Conservation (phyloP, 2,888 invertebrate species). For the Yponomeuta cagnagella region DNA sequence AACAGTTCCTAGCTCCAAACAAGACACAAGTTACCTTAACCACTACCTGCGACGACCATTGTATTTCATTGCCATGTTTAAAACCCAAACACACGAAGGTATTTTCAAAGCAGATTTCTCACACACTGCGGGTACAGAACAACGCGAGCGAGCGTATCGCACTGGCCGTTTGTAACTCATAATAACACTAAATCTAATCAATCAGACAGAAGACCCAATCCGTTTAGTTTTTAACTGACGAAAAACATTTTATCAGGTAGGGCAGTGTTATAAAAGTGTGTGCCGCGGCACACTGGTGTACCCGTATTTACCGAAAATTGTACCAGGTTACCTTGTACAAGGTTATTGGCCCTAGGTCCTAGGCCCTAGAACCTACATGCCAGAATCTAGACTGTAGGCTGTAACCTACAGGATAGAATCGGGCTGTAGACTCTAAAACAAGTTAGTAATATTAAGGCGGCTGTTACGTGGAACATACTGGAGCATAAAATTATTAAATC, state of each 20-base stretch:
- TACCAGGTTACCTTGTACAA: too few relatives aligned
- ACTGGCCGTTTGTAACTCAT: neutral
- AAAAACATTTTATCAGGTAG: neutral
- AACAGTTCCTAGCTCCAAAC: neutral
- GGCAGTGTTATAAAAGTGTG: too few relatives aligned
- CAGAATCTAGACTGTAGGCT: too few relatives aligned
- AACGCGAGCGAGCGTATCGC: neutral
- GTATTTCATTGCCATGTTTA: conserved; percentile 37
- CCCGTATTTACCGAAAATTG: too few relatives aligned
- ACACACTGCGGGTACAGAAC: neutral
- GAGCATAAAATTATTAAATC: too few relatives aligned
- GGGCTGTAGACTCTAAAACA: too few relatives aligned
- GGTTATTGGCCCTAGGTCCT: too few relatives aligned
- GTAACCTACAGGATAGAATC: too few relatives aligned
- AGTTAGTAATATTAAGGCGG: too few relatives aligned
- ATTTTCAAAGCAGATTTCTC: neutral
- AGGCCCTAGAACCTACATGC: too few relatives aligned
- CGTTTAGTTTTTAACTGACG: neutral
- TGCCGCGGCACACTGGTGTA: too few relatives aligned
- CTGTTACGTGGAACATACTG: too few relatives aligned
- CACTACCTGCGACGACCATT: conserved; percentile 44
- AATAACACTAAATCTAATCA: neutral
- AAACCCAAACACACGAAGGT: neutral
- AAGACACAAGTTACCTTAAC: conserved; percentile 35
- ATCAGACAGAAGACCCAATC: neutral